Conservation (phyloP, 2,888 invertebrate species). For the Idaea straminata region DNA sequence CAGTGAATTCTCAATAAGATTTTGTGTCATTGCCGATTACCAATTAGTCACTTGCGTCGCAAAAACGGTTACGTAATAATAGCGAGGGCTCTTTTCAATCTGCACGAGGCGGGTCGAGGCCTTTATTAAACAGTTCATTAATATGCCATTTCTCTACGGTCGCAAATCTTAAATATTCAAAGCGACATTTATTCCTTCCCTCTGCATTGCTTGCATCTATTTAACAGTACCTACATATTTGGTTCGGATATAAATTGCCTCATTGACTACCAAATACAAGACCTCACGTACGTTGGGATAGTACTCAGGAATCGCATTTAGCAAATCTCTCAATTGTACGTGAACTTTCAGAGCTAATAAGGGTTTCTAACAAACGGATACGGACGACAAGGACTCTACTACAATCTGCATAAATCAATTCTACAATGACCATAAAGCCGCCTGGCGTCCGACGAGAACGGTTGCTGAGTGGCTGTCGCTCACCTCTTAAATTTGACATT, state of each 20-base stretch:
- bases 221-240: constrained; percentile 31
- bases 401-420: background rate
- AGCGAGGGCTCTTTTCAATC: background rate
- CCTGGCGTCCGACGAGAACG: no score
- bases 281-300: constrained; percentile 50
- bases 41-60: constrained; percentile 35
- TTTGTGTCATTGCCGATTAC: constrained; percentile 32
- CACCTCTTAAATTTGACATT: no score
- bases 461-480: no score
- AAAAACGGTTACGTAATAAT: constrained; percentile 10
- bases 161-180: background rate
- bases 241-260: constrained; percentile 49
- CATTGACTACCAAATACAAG: constrained; percentile 63
- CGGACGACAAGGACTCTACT: background rate
- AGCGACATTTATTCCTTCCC: constrained; percentile 3
- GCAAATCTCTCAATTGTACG: constrained; percentile 55
- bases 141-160: background rate
- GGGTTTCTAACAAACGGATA: constrained; percentile 35
- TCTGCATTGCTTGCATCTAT: constrained; percentile 22
- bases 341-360: constrained; percentile 56
- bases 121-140: background rate
- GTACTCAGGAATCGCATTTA: constrained; percentile 56
- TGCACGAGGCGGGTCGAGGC: background rate
- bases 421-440: background rate
- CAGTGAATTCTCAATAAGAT: constrained; percentile 43